Base-by-base conservation (phyloP, 2,113 vertebrate genomes). In the Emberiza fucata region DNA sequence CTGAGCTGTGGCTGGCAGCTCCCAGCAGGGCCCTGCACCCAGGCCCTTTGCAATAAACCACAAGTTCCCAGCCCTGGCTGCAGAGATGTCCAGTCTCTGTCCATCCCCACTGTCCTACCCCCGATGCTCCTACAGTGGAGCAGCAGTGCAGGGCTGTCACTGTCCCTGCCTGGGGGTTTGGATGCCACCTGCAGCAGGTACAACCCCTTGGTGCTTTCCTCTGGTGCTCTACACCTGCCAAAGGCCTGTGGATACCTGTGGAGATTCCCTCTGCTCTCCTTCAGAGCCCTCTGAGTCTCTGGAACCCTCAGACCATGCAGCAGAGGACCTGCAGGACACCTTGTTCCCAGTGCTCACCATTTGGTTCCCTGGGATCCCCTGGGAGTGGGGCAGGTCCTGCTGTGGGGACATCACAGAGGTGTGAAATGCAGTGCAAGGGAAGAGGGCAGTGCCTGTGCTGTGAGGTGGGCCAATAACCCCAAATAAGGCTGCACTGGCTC, bases 141-240 rank as follows among this genome's bases (percentile, higher is more conserved):
- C 39, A 54, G 9, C 40, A 18, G 24, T 0, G 5, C 42, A 16
- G 29, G 3, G 1, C 61, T 40, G 2, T 13, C 5, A 3, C 35
- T 12, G 2, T 12, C 31, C 40, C 31, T 61, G 9, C 2, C 57
- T 40, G 56, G 35, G 35, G 40, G 5, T 5, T 45, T 27, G 59
- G n/a, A 5, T 27, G 31, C 6, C 31, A 33, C 63, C 63, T 69
- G 44, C 48, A 40, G 59, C 83, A 40, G 61, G 23, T 4, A 37
- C 3, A 45, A 14, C 12, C 16, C n/a, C 1, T 14, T 12, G 19
- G 12, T 35, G 44, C 27, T 33, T n/a, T 71, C 53, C 40, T 27
- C 33, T 22, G 31, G 7, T 60, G 37, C 48, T 27, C 66, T 8
- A 8, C 33, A 9, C 15, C 50, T 44, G 44, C 48, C 10, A 6